Evolutionary conservation across 2,113 vertebrate species (phyloP).

Genomic region (Nothoprocta perdicaria): DNA sequence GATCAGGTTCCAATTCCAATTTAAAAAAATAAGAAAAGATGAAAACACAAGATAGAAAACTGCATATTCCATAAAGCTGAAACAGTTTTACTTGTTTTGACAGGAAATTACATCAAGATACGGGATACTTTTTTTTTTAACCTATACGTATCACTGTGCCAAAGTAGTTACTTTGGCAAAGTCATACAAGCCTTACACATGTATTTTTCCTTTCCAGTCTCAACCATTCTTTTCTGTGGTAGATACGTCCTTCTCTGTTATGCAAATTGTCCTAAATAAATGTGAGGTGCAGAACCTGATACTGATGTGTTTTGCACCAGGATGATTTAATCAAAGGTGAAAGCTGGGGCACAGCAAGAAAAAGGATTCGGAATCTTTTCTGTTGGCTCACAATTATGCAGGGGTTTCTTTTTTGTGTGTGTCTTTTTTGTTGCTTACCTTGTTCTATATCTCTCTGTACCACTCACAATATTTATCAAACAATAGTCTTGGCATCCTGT

Average conservation of each 20-base stretch:
- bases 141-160: background rate
- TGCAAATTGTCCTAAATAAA: background rate
- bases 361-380: background rate
- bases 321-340: background rate
- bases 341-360: background rate
- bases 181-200: background rate
- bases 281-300: background rate
- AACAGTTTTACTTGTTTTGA: background rate
- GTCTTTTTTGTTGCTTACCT: background rate
- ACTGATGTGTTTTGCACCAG: background rate
- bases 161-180: background rate
- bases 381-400: background rate
- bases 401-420: background rate
- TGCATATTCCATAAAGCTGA: background rate
- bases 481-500: background rate
- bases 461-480: background rate
- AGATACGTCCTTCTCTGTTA: background rate
- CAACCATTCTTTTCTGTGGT: background rate
- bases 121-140: background rate
- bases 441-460: background rate
- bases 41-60: background rate
- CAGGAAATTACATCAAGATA: background rate
- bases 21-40: no score
- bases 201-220: background rate
- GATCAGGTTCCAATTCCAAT: background rate